phyloP scores from a whole-genome alignment of 1,140 invertebrate genomes.

The Zaprionus inermis region DNA sequence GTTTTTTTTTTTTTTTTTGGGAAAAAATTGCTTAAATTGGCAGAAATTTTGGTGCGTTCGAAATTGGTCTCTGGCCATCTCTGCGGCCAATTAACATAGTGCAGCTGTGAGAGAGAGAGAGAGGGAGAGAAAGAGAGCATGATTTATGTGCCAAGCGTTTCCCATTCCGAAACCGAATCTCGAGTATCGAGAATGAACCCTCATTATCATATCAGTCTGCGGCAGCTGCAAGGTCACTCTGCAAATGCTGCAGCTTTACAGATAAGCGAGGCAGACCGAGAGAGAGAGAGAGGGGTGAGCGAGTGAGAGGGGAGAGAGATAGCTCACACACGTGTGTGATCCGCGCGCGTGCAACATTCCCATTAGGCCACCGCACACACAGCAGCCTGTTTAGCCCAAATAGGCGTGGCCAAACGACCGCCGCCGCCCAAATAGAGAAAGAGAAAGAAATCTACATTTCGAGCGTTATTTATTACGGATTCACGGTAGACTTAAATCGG shows the following conservation, averaged over 20 bases:
- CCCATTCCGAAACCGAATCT: background rate
- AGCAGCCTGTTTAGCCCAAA: conserved; percentile 6
- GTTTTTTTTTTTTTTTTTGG: conserved; percentile 33
- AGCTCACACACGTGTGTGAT: conserved; percentile 19
- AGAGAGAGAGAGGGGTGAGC: background rate
- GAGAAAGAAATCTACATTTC: conserved; percentile 57
- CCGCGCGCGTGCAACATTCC: conserved; percentile 44
- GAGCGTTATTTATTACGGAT: conserved; percentile 59
- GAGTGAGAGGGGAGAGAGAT: background rate
- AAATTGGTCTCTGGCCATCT: conserved; percentile 66
- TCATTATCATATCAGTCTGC: conserved; percentile 72
- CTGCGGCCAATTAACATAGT: conserved; percentile 74
- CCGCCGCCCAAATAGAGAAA: conserved; percentile 38
- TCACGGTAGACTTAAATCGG: background rate
- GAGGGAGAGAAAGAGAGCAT: conserved; percentile 30
- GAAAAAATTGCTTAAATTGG: conserved; percentile 77
- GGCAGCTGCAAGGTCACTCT: conserved; percentile 51
- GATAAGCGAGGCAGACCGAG: conserved; percentile 35
- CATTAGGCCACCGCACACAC: conserved; percentile 56
- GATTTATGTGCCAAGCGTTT: conserved; percentile 57
- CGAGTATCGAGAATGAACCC: conserved; percentile 21
- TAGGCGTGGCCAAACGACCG: conserved; percentile 18
- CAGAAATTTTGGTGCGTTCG: conserved; percentile 63
- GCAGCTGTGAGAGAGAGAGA: conserved; percentile 44
- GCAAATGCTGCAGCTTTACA: conserved; percentile 21